phyloP scores from a whole-genome alignment of 2,888 invertebrate genomes.

The Entomobrya multifasciata region DNA sequence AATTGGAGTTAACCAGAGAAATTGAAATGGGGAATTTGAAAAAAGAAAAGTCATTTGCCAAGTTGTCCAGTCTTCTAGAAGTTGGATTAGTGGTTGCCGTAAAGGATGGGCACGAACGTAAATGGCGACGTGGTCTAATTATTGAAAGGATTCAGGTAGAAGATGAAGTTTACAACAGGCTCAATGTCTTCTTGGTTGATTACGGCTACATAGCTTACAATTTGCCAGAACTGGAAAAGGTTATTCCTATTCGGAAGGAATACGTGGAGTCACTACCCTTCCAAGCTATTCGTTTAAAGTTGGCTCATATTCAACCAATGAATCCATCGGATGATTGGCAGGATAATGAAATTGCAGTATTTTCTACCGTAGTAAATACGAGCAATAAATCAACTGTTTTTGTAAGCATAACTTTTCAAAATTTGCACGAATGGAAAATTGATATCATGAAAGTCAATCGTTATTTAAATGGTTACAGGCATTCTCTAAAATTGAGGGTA shows the following conservation, averaged over 20 bases:
- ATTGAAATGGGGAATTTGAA: not conserved
- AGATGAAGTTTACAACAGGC: not conserved
- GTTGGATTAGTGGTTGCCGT: slow-evolving; percentile 18
- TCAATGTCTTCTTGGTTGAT: slow-evolving; percentile 26
- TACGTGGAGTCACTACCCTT: slow-evolving; percentile 34
- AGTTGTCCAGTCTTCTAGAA: not conserved
- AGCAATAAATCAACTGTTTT: not conserved
- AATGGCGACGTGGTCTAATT: slow-evolving; percentile 35
- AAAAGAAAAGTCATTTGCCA: not conserved
- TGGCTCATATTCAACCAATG: slow-evolving; percentile 31
- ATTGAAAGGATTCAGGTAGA: not conserved
- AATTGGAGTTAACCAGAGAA: not conserved
- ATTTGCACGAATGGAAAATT: not conserved
- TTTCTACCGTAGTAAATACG: not conserved
- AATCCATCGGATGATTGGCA: not conserved
- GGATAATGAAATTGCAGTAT: not conserved
- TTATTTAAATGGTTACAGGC: slow-evolving; percentile 7
- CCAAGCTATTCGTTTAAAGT: slow-evolving; percentile 32
- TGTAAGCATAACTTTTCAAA: slow-evolving; percentile 28
- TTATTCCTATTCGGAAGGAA: not conserved
- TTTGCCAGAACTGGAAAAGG: not conserved
- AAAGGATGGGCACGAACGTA: not conserved
- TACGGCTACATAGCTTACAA: not conserved
- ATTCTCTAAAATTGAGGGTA: not conserved
- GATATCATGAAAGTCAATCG: not conserved